phyloP scores from a whole-genome alignment of 35 echinoderm and acorn worm species.

The Hemicentrotus pulcherrimus region DNA sequence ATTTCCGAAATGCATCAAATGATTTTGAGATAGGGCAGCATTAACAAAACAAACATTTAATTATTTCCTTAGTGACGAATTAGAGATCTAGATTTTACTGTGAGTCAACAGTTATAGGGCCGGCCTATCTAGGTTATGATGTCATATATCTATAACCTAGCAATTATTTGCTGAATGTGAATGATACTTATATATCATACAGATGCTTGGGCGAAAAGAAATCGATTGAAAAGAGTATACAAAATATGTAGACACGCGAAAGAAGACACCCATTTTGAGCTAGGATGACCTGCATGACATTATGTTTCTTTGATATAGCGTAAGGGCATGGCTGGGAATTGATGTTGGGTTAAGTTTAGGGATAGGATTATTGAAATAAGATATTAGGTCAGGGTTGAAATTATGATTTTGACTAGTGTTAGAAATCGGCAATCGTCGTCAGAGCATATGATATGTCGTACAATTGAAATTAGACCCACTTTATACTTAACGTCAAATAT shows the following conservation, averaged over 20 bases:
- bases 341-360: no score
- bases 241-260: background rate
- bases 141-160: background rate
- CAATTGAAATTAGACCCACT: no score
- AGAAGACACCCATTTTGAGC: background rate
- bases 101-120: background rate
- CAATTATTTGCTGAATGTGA: no score
- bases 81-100: background rate
- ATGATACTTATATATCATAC: background rate
- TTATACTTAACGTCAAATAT: no score
- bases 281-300: no score
- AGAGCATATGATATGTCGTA: no score
- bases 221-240: background rate
- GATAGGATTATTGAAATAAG: no score
- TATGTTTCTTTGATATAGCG: no score
- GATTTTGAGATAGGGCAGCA: background rate
- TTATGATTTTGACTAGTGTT: no score
- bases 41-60: conserved; percentile 14
- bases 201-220: background rate
- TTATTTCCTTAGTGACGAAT: background rate
- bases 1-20: background rate
- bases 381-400: no score
- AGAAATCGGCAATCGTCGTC: no score
- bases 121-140: background rate
- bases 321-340: no score